Percentiles rank a stretch among this genome's conserved stretches.
These are phyloP conservation scores for Atrina japonica DNA, from an alignment of 2,888 invertebrate genomes.

Conservation along the genomic window DNA sequence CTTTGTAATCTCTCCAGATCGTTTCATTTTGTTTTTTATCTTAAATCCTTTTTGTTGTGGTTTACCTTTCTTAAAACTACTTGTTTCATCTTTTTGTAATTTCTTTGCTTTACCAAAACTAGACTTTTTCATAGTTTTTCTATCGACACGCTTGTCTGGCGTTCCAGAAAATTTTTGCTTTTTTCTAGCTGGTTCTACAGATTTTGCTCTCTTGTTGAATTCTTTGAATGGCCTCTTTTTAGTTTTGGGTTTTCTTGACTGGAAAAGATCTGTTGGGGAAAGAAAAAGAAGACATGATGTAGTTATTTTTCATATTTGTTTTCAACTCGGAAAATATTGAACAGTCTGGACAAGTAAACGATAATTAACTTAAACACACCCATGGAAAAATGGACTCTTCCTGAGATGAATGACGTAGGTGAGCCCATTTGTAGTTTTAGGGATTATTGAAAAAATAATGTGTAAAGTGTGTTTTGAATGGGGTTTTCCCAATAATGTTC, in stretches of 20 bases:
- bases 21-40: slow-evolving; percentile 20
- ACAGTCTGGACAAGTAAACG: too few species aligned
- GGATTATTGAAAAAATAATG: too few species aligned
- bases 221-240: not conserved
- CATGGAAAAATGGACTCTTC: too few species aligned
- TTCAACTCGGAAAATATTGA: not conserved
- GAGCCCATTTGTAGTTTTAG: too few species aligned
- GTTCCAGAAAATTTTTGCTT: slow-evolving; percentile 12
- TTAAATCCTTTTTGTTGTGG: not conserved
- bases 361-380: too few species aligned
- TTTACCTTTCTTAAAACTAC: slow-evolving; percentile 14
- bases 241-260: too few species aligned
- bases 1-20: slow-evolving; percentile 22
- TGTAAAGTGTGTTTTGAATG: too few species aligned
- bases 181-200: not conserved
- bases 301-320: not conserved
- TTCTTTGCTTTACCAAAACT: not conserved
- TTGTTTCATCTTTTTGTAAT: too few species aligned
- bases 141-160: not conserved
- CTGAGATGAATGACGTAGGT: too few species aligned
- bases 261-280: too few species aligned
- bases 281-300: not conserved
- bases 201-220: not conserved
- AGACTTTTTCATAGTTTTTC: slow-evolving; percentile 10
- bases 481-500: too few species aligned